Conservation (phyloP, 2,113 vertebrate species). For the Suricata suricatta region DNA sequence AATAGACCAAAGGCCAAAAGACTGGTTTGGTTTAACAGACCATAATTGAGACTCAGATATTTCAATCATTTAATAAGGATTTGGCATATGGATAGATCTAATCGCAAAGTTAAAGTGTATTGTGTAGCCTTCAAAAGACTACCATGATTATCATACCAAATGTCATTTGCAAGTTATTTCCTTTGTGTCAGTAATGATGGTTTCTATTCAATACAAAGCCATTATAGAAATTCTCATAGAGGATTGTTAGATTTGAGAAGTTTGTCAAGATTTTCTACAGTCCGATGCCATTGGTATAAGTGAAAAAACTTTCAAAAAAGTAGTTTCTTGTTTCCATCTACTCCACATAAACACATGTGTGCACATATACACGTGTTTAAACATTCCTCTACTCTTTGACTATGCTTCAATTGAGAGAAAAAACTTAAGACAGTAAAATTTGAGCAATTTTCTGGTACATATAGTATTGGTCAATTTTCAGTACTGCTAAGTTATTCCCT, state of each 20-base stretch:
- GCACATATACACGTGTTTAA: not conserved
- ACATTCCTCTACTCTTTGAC: not conserved
- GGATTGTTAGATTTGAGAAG: not conserved
- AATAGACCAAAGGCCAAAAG: not conserved
- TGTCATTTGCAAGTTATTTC: not conserved
- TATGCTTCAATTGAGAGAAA: not conserved
- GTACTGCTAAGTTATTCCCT: not conserved
- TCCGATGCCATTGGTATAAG: not conserved
- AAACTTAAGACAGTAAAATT: not conserved
- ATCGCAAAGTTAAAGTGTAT: constrained; percentile 16
- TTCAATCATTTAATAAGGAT: not conserved
- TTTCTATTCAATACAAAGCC: not conserved
- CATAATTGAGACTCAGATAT: not conserved
- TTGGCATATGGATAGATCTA: not conserved
- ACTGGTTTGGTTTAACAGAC: not conserved
- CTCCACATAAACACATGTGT: not conserved
- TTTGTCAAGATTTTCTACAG: not conserved
- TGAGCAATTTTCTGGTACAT: not conserved
- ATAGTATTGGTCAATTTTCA: not conserved
- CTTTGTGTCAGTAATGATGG: not conserved
- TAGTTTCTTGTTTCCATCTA: not conserved
- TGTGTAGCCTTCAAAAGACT: not conserved
- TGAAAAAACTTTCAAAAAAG: not conserved
- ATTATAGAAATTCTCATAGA: not conserved
- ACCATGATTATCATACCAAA: not conserved